Evolutionary conservation across 1,140 invertebrate species (phyloP), one percentile per base, ranked within the genome.

Genomic region (Drosophila sucinea): DNA sequence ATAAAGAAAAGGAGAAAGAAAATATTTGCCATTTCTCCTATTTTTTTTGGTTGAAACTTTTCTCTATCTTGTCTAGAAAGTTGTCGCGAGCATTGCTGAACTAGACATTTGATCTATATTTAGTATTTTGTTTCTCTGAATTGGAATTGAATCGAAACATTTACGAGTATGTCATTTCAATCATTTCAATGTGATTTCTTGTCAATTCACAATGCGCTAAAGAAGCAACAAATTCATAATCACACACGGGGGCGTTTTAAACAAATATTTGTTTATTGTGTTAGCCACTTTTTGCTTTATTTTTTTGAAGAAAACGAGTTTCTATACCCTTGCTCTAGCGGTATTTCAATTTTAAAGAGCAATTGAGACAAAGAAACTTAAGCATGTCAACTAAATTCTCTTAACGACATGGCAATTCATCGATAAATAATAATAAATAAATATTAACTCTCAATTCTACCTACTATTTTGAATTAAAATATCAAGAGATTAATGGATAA

Each of bases 261-360:
- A 41, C 23, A 58, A 85, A 85, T 72, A 79, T 87, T 86, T 74
- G 62, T 33, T 67, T 47, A 60, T 47, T 62, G 33, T 69, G 65
- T 82, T 79, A 79, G 72, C 81, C 64, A 82, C 65, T 71, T 76
- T 76, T 69, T 51, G 23, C 1, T 7, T 8, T 51, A 25, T 27
- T 27, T 51, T 51, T 25, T 25, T 10, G 6, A 25, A 17, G 30
- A 63, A 70, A 60, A n/a, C 41, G 29, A 56, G 55, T 56, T 56
- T 63, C 60, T 62, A 51, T 51, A 51, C 44, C 3, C 44, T 51
- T 11, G 35, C 35, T 7, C 8, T 25, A 23, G 3, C 2, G 44
- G 23, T 10, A 51, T 51, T 27, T 51, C 0, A 10, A 27, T 10
- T 51, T 27, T 8, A 3, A 10, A 47, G 23, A n/a, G 44, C 35